A percentile compares a stretch with the other conserved stretches of the same genome.
phyloP scores from a whole-genome alignment of 53 echinoderm and acorn worm species.

The Temnopleurus reevesii region DNA sequence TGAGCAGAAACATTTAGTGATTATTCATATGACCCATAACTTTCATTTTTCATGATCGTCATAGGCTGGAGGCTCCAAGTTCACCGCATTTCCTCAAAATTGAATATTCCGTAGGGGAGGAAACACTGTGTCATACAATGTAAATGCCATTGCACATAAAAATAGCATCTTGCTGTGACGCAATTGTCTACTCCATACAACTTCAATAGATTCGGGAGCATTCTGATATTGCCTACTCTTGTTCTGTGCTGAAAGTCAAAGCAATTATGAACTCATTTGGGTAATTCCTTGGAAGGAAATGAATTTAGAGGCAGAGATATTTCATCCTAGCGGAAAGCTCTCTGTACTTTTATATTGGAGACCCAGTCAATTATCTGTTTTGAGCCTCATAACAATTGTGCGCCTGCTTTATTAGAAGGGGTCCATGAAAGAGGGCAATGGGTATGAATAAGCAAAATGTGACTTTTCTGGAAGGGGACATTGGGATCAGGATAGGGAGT shows the following conservation, averaged over 20 bases:
- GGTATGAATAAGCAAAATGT: too few species aligned
- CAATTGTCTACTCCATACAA: background rate
- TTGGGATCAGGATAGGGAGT: too few species aligned
- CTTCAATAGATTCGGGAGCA: background rate
- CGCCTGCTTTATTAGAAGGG: background rate
- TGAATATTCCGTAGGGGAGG: background rate
- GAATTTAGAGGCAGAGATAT: background rate
- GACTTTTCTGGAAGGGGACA: too few species aligned
- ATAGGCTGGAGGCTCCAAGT: background rate
- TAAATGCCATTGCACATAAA: constrained; percentile 18
- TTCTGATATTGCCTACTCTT: background rate
- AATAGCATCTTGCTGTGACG: background rate
- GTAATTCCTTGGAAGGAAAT: constrained; percentile 26
- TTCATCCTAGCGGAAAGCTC: background rate
- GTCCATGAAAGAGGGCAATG: too few species aligned
- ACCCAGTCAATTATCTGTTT: background rate
- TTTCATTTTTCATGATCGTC: too few species aligned
- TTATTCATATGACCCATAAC: too few species aligned
- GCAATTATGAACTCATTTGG: constrained; percentile 15
- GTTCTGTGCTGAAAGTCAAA: background rate
- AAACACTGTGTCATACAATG: constrained; percentile 15
- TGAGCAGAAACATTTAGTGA: too few species aligned
- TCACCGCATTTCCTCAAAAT: background rate
- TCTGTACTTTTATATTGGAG: background rate
- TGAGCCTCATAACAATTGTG: background rate